Evolutionary conservation across 1,140 invertebrate species (phyloP).

Genomic region (Drosophila nebulosa): DNA sequence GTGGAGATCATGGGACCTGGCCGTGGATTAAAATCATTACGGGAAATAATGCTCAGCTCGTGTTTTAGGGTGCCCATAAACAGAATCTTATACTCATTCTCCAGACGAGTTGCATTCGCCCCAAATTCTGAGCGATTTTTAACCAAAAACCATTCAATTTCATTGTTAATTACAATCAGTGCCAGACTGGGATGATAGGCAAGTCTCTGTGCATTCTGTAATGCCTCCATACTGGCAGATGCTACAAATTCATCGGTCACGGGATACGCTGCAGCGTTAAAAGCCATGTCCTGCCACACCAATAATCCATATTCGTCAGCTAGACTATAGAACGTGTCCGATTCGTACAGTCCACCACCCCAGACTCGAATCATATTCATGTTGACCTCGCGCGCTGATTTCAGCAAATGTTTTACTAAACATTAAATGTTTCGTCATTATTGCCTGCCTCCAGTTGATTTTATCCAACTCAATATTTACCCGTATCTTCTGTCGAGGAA

Average conservation of each 20-base stretch:
- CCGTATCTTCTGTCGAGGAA: slow-evolving; percentile 33
- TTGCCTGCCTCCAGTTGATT: background rate
- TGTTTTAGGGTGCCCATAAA: slow-evolving; percentile 90
- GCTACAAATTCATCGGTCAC: slow-evolving; percentile 63
- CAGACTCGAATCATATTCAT: slow-evolving; percentile 98
- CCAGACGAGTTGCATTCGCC: slow-evolving; percentile 84
- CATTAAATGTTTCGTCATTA: background rate
- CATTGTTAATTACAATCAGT: slow-evolving; percentile 97
- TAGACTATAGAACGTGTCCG: slow-evolving; percentile 94
- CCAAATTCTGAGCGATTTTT: slow-evolving; percentile 91
- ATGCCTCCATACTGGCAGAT: slow-evolving; percentile 89
- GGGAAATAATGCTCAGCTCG: slow-evolving; percentile 85
- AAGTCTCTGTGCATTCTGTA: slow-evolving; percentile 91
- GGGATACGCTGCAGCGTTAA: slow-evolving; percentile 97
- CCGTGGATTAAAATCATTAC: slow-evolving; percentile 58
- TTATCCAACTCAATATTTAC: slow-evolving; percentile 3
- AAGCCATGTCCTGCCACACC: slow-evolving; percentile 98
- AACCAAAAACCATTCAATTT: slow-evolving; percentile 95
- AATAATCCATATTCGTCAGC: slow-evolving; percentile 91
- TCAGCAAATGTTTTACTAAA: slow-evolving; percentile 51
- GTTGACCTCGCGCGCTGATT: slow-evolving; percentile 86
- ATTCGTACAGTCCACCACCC: slow-evolving; percentile 98
- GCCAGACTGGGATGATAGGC: slow-evolving; percentile 94
- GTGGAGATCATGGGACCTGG: slow-evolving; percentile 85
- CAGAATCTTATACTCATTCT: slow-evolving; percentile 91